Conservation (phyloP, 1,140 invertebrate genomes). For the Neodiprion fabricii region DNA sequence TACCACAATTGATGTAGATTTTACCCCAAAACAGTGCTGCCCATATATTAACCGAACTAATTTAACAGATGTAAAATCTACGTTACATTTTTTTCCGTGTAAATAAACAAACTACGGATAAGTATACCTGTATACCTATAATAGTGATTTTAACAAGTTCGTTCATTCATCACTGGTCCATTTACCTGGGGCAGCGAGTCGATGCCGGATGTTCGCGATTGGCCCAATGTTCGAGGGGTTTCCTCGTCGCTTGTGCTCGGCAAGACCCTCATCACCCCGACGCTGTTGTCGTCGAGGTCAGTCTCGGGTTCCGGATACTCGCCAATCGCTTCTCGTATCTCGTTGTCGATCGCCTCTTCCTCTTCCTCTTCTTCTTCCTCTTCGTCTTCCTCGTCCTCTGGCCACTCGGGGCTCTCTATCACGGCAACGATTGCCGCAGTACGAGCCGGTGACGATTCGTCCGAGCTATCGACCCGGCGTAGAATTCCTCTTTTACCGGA, state of each 20-base stretch:
- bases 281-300: slow-evolving; percentile 46
- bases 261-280: slow-evolving; percentile 50
- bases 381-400: slow-evolving; percentile 48
- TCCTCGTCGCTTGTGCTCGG: slow-evolving; percentile 55
- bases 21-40: too few relatives aligned
- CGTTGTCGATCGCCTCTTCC: slow-evolving; percentile 46
- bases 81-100: too few relatives aligned
- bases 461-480: slow-evolving; percentile 41
- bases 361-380: slow-evolving; percentile 46
- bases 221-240: slow-evolving; percentile 24
- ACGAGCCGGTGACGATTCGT: slow-evolving; percentile 51
- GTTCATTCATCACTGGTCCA: too few relatives aligned
- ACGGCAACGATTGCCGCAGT: slow-evolving; percentile 56
- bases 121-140: too few relatives aligned
- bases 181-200: slow-evolving; percentile 52
- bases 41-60: too few relatives aligned
- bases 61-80: too few relatives aligned
- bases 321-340: slow-evolving; percentile 45
- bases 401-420: slow-evolving; percentile 57
- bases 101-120: too few relatives aligned
- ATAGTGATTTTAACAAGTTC: too few relatives aligned
- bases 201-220: slow-evolving; percentile 30
- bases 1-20: too few relatives aligned
- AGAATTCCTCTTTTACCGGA: slow-evolving; percentile 19
- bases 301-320: slow-evolving; percentile 42